Evolutionary conservation across 2,888 invertebrate genomes (phyloP), one percentile per base, ranked within the genome.

Genomic region (Helleia helle): DNA sequence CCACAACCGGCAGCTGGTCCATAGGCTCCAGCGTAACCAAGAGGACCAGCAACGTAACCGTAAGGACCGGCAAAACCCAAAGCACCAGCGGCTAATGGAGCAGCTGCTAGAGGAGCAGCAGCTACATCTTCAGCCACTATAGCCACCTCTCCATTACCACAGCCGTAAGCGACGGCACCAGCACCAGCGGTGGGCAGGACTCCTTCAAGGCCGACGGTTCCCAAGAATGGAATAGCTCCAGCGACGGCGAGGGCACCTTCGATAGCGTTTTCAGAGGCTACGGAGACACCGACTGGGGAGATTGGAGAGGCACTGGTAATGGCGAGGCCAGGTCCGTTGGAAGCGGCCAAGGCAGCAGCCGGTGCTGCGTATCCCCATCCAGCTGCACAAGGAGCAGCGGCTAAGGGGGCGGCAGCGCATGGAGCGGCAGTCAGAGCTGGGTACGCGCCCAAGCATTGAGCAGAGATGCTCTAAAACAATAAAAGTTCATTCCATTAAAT

Each of bases 261-360:
- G 7, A 27, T 27, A 12, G 27, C 27, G 27, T 27, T 27, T 7
- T 27, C 27, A 8, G 62, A 62, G 3, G 53, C 38, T 5, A 65
- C 56, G 5, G 60, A 49, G 12, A 65, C 44, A 4, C 65, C 65
- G 18, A 42, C 48, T 4, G 56, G 51, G 3, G 59, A 48, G 25
- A 59, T 50, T n/a, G 59, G 55, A 4, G 64, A 64, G 3, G 52
- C 45, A 40, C 62, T 62, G 36, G 64, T 47, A 7, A 56, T 50
- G 0, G 52, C 28, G 13, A n/a, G n/a, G n/a, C n/a, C n/a, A n/a
- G n/a, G n/a, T n/a, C n/a, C n/a, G n/a, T n/a, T n/a, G n/a, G n/a
- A 34, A 8, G 54, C 50, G 11, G 50, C 41, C 15, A 37, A 6
- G 9, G 37, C 25, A 6, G 9, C 15, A 6, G 37, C 40, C 30